Conservation (phyloP, 1,140 invertebrate genomes). For the Lerema accius region DNA sequence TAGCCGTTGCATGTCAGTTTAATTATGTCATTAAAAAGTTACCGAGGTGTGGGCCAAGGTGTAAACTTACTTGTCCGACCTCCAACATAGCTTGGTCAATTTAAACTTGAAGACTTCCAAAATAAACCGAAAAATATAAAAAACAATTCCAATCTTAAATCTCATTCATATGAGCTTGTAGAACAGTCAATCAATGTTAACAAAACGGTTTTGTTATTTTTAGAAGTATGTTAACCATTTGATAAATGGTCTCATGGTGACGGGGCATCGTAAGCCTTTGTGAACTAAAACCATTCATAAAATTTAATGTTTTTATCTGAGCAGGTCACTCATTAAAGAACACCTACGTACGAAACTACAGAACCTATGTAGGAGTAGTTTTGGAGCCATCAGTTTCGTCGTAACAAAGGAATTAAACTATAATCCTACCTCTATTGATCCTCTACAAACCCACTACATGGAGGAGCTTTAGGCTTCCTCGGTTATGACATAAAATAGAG, state of each 20-base stretch:
- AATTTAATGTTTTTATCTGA: constrained; percentile 3
- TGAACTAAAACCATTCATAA: constrained; percentile 5
- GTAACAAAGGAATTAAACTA: constrained; percentile 22
- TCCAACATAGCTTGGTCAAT: neutral
- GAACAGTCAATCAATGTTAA: too few species aligned
- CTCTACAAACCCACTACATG: too few species aligned
- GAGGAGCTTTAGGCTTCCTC: too few species aligned
- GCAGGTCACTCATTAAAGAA: constrained; percentile 9
- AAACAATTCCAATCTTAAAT: neutral
- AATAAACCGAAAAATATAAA: neutral
- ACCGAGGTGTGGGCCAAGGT: constrained; percentile 22
- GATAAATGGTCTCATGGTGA: too few species aligned
- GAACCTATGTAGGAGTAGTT: constrained; percentile 17
- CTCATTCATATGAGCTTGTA: neutral
- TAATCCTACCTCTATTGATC: constrained; percentile 22
- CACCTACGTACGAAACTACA: constrained; percentile 12
- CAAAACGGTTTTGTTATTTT: too few species aligned
- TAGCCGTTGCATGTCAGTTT: constrained; percentile 52
- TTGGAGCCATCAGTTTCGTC: constrained; percentile 26
- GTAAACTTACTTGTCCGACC: constrained; percentile 18
- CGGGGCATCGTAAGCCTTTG: too few species aligned
- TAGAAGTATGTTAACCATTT: too few species aligned
- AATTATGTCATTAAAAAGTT: constrained; percentile 41
- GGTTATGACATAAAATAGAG: too few species aligned
- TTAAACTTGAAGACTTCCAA: neutral